These are phyloP conservation scores for Athalia cordata DNA, from an alignment of 2,888 invertebrate species.

Conservation along the genomic window DNA sequence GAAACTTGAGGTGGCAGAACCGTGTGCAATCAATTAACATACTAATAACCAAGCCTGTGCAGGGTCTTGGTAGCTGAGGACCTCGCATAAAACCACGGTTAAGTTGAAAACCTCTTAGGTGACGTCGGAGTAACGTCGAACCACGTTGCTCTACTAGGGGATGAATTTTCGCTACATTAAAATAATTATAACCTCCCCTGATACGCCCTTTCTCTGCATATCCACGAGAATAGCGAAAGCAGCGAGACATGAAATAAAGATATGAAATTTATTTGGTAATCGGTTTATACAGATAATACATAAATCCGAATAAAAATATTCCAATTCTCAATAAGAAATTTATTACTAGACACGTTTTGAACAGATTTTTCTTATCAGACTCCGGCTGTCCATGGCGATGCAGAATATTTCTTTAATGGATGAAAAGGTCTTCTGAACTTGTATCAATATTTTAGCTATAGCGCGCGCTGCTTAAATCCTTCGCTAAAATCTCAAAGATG, in stretches of 20 bases:
- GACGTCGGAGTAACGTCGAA: conserved; percentile 43
- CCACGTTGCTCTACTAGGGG: conserved; percentile 32
- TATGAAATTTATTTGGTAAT: not conserved
- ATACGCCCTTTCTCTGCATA: not conserved
- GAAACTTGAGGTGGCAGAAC: conserved; percentile 66
- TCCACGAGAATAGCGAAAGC: conserved; percentile 16
- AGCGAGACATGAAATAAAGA: not conserved
- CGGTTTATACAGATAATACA: not conserved
- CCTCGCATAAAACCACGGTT: conserved; percentile 39
- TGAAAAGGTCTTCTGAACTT: no score
- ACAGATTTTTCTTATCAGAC: not conserved
- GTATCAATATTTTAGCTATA: not conserved
- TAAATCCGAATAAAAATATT: no score
- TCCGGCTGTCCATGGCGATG: not conserved
- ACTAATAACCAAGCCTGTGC: conserved; percentile 69
- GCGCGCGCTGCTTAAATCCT: conserved; percentile 25
- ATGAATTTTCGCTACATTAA: conserved; percentile 45
- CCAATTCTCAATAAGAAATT: no score
- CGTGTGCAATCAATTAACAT: conserved; percentile 68
- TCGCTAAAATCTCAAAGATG: conserved; percentile 51
- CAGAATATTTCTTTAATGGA: not conserved
- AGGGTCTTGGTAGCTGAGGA: conserved; percentile 47
- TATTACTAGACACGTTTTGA: no score
- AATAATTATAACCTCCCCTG: conserved; percentile 50
- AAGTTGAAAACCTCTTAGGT: conserved; percentile 43